phyloP scores from a whole-genome alignment of 2,797 vertebrate species.

The Synaphobranchus kaupii region DNA sequence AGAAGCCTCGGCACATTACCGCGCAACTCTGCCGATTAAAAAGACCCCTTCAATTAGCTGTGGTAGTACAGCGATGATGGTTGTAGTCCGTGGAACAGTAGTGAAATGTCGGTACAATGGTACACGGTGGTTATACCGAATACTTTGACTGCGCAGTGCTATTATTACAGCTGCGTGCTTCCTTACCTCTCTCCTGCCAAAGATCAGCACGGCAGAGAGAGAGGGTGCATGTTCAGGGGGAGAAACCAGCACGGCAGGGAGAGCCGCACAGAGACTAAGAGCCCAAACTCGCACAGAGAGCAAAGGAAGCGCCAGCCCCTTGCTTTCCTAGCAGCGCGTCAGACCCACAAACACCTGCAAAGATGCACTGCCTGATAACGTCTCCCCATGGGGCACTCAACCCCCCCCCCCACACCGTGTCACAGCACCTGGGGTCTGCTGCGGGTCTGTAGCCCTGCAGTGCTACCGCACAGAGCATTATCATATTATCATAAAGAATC shows the following conservation, averaged over 20 bases:
- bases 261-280: not conserved
- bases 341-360: constrained; percentile 11
- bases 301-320: not conserved
- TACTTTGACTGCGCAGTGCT: not conserved
- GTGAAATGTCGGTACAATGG: not conserved
- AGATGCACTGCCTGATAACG: not conserved
- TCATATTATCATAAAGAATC: too few species aligned
- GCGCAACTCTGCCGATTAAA: not conserved
- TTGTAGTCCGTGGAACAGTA: not conserved
- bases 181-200: not conserved
- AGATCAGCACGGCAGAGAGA: not conserved
- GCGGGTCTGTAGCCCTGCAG: not conserved
- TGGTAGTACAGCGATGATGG: not conserved
- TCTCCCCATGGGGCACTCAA: not conserved
- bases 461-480: not conserved
- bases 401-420: not conserved
- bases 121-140: not conserved
- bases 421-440: not conserved
- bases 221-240: not conserved
- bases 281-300: not conserved
- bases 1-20: not conserved
- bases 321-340: not conserved
- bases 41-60: not conserved
- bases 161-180: not conserved
- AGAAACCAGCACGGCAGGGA: not conserved